A percentile compares a stretch with the other conserved stretches of the same genome.
Conservation (phyloP, 2,888 invertebrate genomes). For the Opisthograptis luteolata region DNA sequence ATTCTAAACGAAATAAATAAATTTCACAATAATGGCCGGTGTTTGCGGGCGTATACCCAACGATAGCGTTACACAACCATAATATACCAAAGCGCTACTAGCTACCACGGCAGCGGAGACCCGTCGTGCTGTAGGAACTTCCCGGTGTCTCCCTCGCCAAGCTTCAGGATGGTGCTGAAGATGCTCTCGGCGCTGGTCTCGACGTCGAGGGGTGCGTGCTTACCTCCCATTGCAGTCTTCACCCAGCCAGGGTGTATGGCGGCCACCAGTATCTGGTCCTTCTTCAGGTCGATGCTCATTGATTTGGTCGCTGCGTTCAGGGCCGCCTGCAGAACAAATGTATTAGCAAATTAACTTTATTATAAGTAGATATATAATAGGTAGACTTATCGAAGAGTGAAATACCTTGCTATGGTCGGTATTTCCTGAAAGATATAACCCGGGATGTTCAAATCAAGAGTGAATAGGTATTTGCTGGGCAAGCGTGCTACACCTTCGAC, state of each 20-base stretch:
- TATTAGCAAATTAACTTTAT: neutral
- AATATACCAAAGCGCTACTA: too few species aligned
- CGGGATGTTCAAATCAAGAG: too few species aligned
- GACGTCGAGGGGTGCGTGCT: slow-evolving; percentile 89
- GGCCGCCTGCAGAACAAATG: slow-evolving; percentile 86
- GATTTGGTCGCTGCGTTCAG: slow-evolving; percentile 94
- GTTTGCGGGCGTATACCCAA: too few species aligned
- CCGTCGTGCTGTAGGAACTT: slow-evolving; percentile 92
- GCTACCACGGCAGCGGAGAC: slow-evolving; percentile 89
- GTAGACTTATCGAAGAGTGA: too few species aligned
- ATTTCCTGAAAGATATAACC: too few species aligned
- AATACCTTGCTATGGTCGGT: too few species aligned
- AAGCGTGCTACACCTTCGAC: too few species aligned
- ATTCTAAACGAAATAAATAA: too few species aligned
- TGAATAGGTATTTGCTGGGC: too few species aligned
- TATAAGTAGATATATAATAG: too few species aligned
- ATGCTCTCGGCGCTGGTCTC: slow-evolving; percentile 87
- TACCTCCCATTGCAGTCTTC: slow-evolving; percentile 94
- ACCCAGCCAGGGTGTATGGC: slow-evolving; percentile 96
- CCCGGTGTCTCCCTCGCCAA: slow-evolving; percentile 88
- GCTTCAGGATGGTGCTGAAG: slow-evolving; percentile 85
- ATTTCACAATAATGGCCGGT: too few species aligned
- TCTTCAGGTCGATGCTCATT: slow-evolving; percentile 91
- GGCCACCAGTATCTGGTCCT: slow-evolving; percentile 89
- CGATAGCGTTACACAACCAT: too few species aligned